Conservation (phyloP, 2,888 invertebrate genomes). For the Rhabditoides inermis region DNA sequence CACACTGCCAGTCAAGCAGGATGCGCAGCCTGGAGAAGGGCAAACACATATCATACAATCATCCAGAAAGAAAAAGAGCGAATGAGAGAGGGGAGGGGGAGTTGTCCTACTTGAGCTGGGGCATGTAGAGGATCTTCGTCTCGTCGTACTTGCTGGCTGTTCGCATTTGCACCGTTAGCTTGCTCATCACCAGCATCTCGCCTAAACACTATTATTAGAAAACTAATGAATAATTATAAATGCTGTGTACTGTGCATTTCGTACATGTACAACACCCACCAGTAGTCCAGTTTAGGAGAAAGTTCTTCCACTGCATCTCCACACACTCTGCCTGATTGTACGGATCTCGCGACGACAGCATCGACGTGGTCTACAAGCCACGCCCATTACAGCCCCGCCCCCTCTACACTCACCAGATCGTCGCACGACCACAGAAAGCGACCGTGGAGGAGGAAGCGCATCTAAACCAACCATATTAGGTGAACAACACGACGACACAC, state of each 20-base stretch:
- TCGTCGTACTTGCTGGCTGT: constrained; percentile 99
- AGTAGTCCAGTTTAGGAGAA: constrained; percentile 91
- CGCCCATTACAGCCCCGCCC: too few relatives aligned
- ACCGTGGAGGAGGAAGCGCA: constrained; percentile 79
- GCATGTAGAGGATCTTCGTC: constrained; percentile 81
- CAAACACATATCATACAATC: not conserved
- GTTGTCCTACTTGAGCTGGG: constrained; percentile 70
- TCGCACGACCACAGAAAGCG: constrained; percentile 77
- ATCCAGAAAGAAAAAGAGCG: not conserved
- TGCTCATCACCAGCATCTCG: constrained; percentile 66
- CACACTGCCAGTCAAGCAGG: constrained; percentile 60
- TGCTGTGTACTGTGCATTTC: too few relatives aligned
- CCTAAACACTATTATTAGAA: constrained; percentile 10
- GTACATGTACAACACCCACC: constrained; percentile 57
- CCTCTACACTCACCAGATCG: not conserved
- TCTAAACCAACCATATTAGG: too few relatives aligned
- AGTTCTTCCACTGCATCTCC: constrained; percentile 88
- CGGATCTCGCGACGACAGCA: constrained; percentile 88
- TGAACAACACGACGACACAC: not conserved
- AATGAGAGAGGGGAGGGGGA: constrained; percentile 23
- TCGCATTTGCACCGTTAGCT: constrained; percentile 83
- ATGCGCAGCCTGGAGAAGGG: not conserved
- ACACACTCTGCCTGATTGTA: constrained; percentile 98
- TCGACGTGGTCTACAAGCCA: too few relatives aligned
- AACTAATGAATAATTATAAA: too few relatives aligned